These are phyloP conservation scores for Acinonyx jubatus DNA, from an alignment of 2,113 vertebrate genomes.

Conservation along the genomic window DNA sequence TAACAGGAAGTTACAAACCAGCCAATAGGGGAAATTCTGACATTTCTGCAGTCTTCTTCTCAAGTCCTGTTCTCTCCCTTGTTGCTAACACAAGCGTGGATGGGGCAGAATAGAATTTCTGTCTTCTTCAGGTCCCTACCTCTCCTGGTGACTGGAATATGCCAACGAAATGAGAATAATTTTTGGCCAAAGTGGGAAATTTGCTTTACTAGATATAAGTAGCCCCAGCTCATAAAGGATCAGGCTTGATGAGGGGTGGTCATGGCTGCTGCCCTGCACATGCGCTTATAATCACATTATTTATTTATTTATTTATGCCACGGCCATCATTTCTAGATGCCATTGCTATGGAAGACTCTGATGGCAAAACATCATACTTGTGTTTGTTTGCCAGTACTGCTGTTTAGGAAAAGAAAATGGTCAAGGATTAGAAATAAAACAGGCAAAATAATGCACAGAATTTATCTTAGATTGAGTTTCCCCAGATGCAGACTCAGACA, in stretches of 20 bases:
- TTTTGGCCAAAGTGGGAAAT: neutral
- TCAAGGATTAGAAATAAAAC: neutral
- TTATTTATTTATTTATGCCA: neutral
- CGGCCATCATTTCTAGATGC: neutral
- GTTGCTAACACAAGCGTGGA: neutral
- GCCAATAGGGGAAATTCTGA: neutral
- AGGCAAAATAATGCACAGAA: neutral
- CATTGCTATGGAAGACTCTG: neutral
- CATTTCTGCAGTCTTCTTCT: neutral
- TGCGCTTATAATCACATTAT: neutral
- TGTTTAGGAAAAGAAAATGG: neutral
- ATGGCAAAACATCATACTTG: neutral
- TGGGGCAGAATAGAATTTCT: neutral
- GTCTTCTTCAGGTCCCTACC: neutral
- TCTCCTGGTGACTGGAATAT: neutral
- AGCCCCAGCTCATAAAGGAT: neutral
- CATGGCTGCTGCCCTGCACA: rapidly evolving
- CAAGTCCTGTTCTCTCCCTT: no score
- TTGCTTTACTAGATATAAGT: neutral
- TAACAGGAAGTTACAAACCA: neutral
- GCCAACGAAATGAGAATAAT: neutral
- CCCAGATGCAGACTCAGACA: neutral
- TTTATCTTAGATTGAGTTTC: neutral
- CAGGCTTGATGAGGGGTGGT: neutral
- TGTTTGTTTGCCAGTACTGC: neutral